A percentile compares a stretch with the other conserved stretches of the same genome.
These are phyloP conservation scores for Leptinotarsa juncta DNA, from an alignment of 2,888 invertebrate species.

Conservation along the genomic window DNA sequence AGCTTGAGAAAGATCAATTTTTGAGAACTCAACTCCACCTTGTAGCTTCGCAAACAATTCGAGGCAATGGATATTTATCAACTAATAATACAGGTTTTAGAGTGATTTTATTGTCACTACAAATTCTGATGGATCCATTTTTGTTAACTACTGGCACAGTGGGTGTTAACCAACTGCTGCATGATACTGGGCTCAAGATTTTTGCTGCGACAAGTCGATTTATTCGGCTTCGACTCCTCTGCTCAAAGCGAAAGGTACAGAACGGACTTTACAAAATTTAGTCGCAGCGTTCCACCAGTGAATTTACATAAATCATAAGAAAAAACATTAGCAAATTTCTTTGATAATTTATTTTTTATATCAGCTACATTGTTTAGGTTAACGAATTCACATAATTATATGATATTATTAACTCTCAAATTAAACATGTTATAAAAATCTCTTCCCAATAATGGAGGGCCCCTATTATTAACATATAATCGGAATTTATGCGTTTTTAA, in stretches of 20 bases:
- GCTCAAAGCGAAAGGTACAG: constrained; percentile 23
- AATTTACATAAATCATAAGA: background rate
- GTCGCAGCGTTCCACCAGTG: no score
- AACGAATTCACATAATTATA: background rate
- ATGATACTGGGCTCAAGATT: constrained; percentile 36
- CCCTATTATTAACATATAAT: no score
- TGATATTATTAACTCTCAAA: no score
- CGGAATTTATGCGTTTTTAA: no score
- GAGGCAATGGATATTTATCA: constrained; percentile 35
- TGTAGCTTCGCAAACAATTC: background rate
- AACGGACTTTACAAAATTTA: constrained; percentile 41
- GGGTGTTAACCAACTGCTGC: constrained; percentile 45
- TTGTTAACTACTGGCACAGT: constrained; percentile 45
- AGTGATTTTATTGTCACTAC: constrained; percentile 48
- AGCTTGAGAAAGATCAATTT: constrained; percentile 46
- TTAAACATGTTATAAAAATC: no score
- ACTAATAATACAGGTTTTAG: constrained; percentile 44
- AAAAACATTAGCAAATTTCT: background rate
- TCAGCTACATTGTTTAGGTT: background rate
- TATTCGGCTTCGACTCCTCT: background rate
- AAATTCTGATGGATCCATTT: constrained; percentile 45
- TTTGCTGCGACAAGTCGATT: constrained; percentile 44
- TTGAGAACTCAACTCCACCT: constrained; percentile 44
- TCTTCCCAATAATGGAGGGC: no score
- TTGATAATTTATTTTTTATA: background rate